These are phyloP conservation scores for Gopherus flavomarginatus DNA, from an alignment of 2,113 vertebrate genomes.

Conservation along the genomic window DNA sequence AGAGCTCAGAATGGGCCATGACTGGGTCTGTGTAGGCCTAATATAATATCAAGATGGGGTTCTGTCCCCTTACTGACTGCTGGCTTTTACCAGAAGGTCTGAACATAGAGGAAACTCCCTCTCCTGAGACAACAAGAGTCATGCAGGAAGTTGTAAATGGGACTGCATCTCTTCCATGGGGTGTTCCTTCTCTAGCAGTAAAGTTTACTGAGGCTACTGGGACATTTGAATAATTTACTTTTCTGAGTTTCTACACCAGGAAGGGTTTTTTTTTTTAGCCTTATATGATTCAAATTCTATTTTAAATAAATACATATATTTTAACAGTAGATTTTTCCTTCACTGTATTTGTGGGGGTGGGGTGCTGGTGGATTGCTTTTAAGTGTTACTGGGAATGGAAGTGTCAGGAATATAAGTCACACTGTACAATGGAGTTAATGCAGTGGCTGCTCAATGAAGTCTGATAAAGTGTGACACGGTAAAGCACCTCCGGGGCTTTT, in stretches of 20 bases:
- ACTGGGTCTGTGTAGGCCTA: not conserved
- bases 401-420: not conserved
- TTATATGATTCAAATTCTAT: not conserved
- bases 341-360: not conserved
- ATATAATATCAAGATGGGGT: not conserved
- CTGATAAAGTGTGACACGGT: not conserved
- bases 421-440: not conserved
- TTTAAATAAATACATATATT: not conserved
- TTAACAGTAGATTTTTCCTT: not conserved
- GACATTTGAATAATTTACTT: not conserved
- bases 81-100: not conserved
- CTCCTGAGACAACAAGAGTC: not conserved
- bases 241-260: not conserved
- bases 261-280: not conserved
- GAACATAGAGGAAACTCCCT: not conserved
- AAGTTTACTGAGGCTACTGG: not conserved
- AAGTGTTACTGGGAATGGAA: not conserved
- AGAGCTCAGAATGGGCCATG: not conserved
- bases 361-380: not conserved
- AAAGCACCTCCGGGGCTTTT: not conserved
- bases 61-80: not conserved
- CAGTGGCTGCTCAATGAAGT: not conserved
- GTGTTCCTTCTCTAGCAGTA: not conserved
- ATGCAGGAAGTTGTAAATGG: not conserved
- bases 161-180: not conserved